Base-by-base conservation (phyloP, 2,113 vertebrate species). In the Ivindomyrus marchei region DNA sequence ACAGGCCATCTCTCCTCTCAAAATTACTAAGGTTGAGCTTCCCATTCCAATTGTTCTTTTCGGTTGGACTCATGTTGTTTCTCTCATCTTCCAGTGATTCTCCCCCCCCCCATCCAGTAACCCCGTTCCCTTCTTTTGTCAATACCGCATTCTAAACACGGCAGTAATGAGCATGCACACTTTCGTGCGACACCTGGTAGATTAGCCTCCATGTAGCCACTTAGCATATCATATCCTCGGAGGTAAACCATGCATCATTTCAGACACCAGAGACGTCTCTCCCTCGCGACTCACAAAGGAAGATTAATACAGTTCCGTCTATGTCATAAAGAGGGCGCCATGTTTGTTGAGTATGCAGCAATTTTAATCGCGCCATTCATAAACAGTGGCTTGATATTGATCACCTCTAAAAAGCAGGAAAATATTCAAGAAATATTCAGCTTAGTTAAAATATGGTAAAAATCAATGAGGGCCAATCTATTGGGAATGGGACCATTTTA, bases 121-220 rank as follows among this genome's bases (percentile, higher is more conserved):
- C 36, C 46, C 74, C 47, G 5, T 5, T 47, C 39, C 46, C n/a
- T 53, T 62, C 46, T 42, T 89, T 89, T 80, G 47, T 52, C 70
- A 21, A 50, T 52, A 83, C 7, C 15, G 47, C 74, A 49, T 52
- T 80, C 27, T 89, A 52, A 89, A 42, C 47, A 89, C 36, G 21
- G 4, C 62, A 52, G 74, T 52, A 80, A 89, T 52, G 88, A 50
- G 70, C 31, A 21, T 24, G 27, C 70, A 52, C 70, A 45, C 56
- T 31, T 31, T 36, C 4, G 62, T 2, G 19, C 88, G 36, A 49
- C 62, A 89, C 49, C 70, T 89, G 88, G 70, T 53, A 80, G 66
- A 89, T 89, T 83, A 89, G 88, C 47, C 46, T 50, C 62, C 47
- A 31, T 89, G 47, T 52, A 83, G 27, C 88, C 74, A 49, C 88